phyloP scores from a whole-genome alignment of 1,140 invertebrate genomes.

The Odontomachus brunneus region DNA sequence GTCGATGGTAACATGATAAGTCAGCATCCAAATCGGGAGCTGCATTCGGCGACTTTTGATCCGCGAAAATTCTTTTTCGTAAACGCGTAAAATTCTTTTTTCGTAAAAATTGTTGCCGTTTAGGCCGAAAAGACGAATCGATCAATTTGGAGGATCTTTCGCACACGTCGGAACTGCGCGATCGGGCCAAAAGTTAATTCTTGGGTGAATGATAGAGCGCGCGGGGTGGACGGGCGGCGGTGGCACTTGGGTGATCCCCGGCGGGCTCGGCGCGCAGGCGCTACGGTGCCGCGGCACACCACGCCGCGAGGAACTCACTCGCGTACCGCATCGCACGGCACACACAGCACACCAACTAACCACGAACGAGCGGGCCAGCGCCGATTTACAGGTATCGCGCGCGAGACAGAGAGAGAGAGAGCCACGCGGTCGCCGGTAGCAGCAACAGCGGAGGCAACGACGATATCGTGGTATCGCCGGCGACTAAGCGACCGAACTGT shows the following conservation, averaged over 20 bases:
- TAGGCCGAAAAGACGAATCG: background rate
- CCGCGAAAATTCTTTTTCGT: background rate
- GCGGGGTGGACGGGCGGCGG: slow-evolving; percentile 25
- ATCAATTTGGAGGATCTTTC: background rate
- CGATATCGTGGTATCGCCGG: background rate
- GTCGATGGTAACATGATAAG: too few species aligned
- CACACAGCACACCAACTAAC: slow-evolving; percentile 78
- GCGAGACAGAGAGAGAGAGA: slow-evolving; percentile 16
- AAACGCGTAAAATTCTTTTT: too few species aligned
- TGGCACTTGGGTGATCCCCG: slow-evolving; percentile 52
- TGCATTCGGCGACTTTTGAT: background rate
- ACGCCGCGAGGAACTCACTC: slow-evolving; percentile 84
- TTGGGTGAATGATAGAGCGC: slow-evolving; percentile 21
- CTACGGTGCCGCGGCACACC: slow-evolving; percentile 81
- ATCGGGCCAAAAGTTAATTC: slow-evolving; percentile 25
- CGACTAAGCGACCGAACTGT: background rate
- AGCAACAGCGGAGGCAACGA: slow-evolving; percentile 35
- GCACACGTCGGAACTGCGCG: background rate
- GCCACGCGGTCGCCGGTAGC: slow-evolving; percentile 78
- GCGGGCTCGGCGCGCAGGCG: slow-evolving; percentile 80
- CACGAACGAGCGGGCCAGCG: slow-evolving; percentile 56
- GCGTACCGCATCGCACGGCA: slow-evolving; percentile 85
- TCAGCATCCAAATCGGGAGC: too few species aligned
- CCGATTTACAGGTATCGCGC: slow-evolving; percentile 72
- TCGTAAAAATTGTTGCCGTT: too few species aligned